phyloP scores from a whole-genome alignment of 37 sponge, comb jelly and placozoan species.

The Cliona cf. orientalis region DNA sequence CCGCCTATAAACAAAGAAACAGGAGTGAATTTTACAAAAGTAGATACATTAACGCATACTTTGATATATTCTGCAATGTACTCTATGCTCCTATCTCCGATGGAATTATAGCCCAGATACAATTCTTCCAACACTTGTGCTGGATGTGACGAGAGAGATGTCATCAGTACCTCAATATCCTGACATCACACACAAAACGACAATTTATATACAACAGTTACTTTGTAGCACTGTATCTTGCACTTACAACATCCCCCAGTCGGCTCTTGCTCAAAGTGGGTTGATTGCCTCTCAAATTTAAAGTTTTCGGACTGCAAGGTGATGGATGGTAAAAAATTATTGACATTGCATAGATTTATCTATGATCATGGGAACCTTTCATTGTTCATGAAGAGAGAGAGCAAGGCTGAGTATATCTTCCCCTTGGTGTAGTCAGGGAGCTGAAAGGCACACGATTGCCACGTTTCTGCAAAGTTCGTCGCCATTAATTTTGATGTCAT shows the following conservation, averaged over 20 bases:
- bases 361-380: neutral
- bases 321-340: too few species aligned
- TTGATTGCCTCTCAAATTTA: conserved; percentile 7
- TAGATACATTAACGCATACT: too few species aligned
- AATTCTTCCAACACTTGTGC: neutral
- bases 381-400: neutral
- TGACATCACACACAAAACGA: neutral
- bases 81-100: conserved; percentile 45
- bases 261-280: conserved; percentile 30
- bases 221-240: neutral
- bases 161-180: neutral
- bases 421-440: neutral
- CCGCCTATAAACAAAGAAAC: too few species aligned
- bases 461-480: conserved; percentile 14
- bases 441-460: conserved; percentile 10
- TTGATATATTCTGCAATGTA: conserved; percentile 54
- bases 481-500: too few species aligned
- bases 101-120: conserved; percentile 65
- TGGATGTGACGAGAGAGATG: neutral
- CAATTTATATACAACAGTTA: neutral
- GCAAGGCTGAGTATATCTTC: conserved; percentile 3
- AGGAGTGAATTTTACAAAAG: too few species aligned
- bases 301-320: neutral
- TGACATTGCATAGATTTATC: too few species aligned
- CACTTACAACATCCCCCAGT: conserved; percentile 29